These are phyloP conservation scores for Emydura subglobosa DNA, from an alignment of 2,113 vertebrate genomes.

Conservation along the genomic window DNA sequence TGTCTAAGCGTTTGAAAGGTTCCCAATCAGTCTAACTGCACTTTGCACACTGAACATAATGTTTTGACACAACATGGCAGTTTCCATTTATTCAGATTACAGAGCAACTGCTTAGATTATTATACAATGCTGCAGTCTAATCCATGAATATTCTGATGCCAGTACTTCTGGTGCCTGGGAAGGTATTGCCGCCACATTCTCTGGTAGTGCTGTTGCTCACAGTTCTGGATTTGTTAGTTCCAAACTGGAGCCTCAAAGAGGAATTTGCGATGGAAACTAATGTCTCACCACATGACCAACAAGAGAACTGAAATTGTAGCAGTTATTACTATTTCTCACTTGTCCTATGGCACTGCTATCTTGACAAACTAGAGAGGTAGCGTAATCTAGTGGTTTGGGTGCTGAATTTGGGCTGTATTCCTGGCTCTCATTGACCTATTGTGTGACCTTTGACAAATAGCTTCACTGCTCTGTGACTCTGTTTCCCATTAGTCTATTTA, in stretches of 20 bases:
- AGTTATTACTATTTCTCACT: rapidly evolving
- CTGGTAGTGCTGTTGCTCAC: background rate
- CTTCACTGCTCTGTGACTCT: background rate
- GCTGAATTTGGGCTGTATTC: background rate
- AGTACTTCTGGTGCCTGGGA: no score
- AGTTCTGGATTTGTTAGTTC: background rate
- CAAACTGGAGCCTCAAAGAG: background rate
- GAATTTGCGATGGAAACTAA: background rate
- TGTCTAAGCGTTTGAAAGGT: background rate
- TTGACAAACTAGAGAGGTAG: background rate
- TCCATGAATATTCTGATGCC: background rate
- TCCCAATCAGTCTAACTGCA: background rate
- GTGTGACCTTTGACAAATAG: background rate
- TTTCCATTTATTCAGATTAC: background rate
- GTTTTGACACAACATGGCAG: background rate
- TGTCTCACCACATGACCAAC: background rate
- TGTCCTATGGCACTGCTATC: background rate
- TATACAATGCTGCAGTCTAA: background rate
- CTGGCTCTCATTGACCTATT: background rate
- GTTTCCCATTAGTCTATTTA: background rate
- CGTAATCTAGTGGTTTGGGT: background rate
- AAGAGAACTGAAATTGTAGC: background rate
- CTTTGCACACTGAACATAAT: background rate
- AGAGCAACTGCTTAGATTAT: background rate
- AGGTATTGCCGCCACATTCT: background rate